These are phyloP conservation scores for Hypena proboscidalis DNA, from an alignment of 2,888 invertebrate species.

Conservation along the genomic window DNA sequence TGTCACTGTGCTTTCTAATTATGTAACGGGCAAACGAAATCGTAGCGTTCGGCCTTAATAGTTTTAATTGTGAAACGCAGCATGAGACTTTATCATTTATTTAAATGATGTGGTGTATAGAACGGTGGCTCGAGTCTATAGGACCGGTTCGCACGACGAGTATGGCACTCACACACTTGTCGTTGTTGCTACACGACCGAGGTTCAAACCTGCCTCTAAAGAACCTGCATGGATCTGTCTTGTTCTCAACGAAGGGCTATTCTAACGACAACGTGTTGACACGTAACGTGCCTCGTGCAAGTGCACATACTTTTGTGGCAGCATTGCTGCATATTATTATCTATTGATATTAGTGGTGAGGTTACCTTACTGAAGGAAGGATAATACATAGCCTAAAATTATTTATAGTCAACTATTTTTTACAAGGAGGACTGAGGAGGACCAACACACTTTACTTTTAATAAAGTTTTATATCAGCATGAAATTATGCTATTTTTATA, in stretches of 20 bases:
- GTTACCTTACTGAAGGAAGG: no score
- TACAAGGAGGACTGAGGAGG: no score
- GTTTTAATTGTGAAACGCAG: constrained; percentile 75
- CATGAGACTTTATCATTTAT: constrained; percentile 71
- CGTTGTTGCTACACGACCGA: constrained; percentile 46
- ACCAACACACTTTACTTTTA: no score
- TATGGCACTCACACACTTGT: constrained; percentile 48
- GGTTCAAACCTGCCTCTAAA: constrained; percentile 53
- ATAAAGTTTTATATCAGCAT: no score
- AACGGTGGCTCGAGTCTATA: constrained; percentile 69
- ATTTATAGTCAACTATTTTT: no score
- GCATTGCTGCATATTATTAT: constrained; percentile 29
- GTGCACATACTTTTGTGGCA: no score
- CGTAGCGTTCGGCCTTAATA: constrained; percentile 63
- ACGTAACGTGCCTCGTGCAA: constrained; percentile 32
- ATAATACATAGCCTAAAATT: no score
- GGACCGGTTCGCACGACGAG: constrained; percentile 69
- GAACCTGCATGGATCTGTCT: constrained; percentile 44
- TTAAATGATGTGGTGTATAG: constrained; percentile 73
- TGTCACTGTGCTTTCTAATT: constrained; percentile 60
- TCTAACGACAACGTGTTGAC: constrained; percentile 35
- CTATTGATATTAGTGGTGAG: constrained; percentile 24
- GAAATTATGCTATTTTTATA: no score
- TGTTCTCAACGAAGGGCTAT: constrained; percentile 40
- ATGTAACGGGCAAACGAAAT: constrained; percentile 67